Evolutionary conservation across 2,113 vertebrate species (phyloP), one percentile per base, ranked within the genome.

Genomic region (Mellivora capensis): DNA sequence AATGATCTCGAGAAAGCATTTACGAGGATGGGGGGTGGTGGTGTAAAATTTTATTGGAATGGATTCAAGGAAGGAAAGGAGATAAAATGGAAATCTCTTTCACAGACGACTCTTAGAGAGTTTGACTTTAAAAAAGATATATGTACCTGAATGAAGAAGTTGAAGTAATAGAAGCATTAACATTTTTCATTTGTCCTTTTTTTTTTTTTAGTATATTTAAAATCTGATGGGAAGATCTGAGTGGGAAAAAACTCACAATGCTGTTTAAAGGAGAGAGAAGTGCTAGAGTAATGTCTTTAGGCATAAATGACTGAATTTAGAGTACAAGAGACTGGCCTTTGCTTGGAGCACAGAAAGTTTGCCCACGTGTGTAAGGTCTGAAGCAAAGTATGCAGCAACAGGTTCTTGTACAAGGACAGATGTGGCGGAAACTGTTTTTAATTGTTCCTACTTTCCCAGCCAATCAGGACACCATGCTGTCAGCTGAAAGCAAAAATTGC

Each of bases 21-120:
- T 76, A n/a, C 2, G 1, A 11, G 29, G 64, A 61, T 39, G 3
- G 11, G 42, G 57, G 44, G n/a, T n/a, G 25, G 25, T 0, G 7
- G 42, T 8, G 4, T 12, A n/a, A 49, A 76, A 20, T 37, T 59
- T 67, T 11, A n/a, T 47, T 47, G 74, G 20, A 37, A 17, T 37
- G 49, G 69, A 27, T n/a, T 81, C 74, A 39, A 84, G 39, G 74
- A 84, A 74, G 81, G 7, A 74, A 85, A 84, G 15, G 25, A 83
- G 62, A 83, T 27, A 39, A 72, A 84, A 54, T n/a, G 31, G 20
- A 84, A 76, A 90, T 10, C 11, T 34, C n/a, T 54, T 27, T 87
- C 21, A 29, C 0, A 4, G 21, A 57, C 37, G 57, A 69, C 10
- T 57, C 72, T 67, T 57, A 8, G 52, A 90, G 25, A n/a, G 8